Evolutionary conservation across 2,888 invertebrate species (phyloP).

Genomic region (Napeogenes inachia): DNA sequence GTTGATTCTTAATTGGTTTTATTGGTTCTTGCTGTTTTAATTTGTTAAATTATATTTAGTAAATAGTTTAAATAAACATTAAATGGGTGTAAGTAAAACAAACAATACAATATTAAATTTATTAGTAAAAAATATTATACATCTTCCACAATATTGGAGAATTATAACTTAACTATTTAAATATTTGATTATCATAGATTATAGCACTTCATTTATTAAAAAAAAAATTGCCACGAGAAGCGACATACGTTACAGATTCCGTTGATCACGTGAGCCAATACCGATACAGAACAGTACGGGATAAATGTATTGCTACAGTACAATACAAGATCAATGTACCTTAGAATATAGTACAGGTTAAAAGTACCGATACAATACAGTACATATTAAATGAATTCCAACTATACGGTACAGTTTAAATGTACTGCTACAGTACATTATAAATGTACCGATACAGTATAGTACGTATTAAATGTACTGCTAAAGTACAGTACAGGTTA

Average conservation of each 20-base stretch:
- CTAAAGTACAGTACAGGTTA: slow-evolving; percentile 23
- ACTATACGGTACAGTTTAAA: too few relatives aligned
- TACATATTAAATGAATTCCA: too few relatives aligned
- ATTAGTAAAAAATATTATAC: slow-evolving; percentile 79
- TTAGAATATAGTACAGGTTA: too few relatives aligned
- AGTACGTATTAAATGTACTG: too few relatives aligned
- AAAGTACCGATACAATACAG: too few relatives aligned
- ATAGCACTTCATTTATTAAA: slow-evolving; percentile 70
- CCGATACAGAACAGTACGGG: too few relatives aligned
- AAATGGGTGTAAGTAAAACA: slow-evolving; percentile 48
- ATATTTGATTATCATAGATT: slow-evolving; percentile 75
- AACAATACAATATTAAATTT: slow-evolving; percentile 74
- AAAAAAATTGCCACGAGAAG: slow-evolving; percentile 35
- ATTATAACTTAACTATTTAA: slow-evolving; percentile 74
- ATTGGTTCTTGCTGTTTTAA: not conserved
- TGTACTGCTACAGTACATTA: too few relatives aligned
- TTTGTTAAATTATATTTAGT: too few relatives aligned
- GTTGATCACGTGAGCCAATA: slow-evolving; percentile 31
- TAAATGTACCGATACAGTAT: too few relatives aligned
- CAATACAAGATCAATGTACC: too few relatives aligned
- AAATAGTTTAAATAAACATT: too few relatives aligned
- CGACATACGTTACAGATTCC: slow-evolving; percentile 3
- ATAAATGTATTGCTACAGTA: too few relatives aligned
- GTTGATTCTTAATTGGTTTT: slow-evolving; percentile 25
- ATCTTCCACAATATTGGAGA: slow-evolving; percentile 78